Conservation (phyloP, 2,113 vertebrate species). For the Madoqua kirkii region DNA sequence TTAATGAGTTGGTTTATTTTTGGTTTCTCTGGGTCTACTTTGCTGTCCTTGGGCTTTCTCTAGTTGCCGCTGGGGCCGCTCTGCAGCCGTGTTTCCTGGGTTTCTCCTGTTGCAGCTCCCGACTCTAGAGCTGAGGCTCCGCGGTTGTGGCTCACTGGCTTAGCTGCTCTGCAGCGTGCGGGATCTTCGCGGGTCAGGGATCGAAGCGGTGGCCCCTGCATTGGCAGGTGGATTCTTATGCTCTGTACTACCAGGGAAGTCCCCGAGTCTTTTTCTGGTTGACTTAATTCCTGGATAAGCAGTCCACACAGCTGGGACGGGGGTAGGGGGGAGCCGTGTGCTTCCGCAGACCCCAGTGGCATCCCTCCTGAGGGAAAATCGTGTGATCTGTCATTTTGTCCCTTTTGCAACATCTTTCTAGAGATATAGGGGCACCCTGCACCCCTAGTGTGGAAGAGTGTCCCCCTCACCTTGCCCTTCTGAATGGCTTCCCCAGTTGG, state of each 20-base stretch:
- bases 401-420: background rate
- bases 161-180: background rate
- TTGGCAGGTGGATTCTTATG: background rate
- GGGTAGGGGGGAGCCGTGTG: accelerated
- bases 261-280: background rate
- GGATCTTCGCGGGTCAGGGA: background rate
- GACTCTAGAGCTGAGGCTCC: background rate
- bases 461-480: too few relatives aligned
- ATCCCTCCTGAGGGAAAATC: background rate
- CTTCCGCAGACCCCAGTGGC: background rate
- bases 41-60: background rate
- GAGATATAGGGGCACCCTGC: background rate
- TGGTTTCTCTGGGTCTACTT: background rate
- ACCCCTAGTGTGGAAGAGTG: background rate
- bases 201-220: background rate
- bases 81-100: background rate
- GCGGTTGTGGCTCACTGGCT: background rate
- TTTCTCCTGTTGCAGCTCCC: background rate
- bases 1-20: background rate
- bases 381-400: background rate
- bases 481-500: background rate
- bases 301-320: background rate
- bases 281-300: background rate
- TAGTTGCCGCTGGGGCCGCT: background rate
- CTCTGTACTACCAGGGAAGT: background rate